Evolutionary conservation across 2,888 invertebrate genomes (phyloP).

Genomic region (Phyto melanocephala): DNA sequence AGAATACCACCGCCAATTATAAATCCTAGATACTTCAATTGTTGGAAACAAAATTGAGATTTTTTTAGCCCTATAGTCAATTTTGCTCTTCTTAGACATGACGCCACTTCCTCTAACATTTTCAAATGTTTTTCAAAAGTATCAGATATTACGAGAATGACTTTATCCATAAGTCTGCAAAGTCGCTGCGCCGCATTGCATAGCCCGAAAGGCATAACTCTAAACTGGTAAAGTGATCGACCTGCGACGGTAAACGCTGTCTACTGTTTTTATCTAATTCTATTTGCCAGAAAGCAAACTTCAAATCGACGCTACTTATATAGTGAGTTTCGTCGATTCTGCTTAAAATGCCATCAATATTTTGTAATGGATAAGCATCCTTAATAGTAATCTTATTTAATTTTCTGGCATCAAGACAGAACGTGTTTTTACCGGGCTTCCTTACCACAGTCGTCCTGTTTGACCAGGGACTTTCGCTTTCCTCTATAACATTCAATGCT

Average conservation of each 20-base stretch:
- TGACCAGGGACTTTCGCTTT: slow-evolving; percentile 69
- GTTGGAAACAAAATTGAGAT: slow-evolving; percentile 49
- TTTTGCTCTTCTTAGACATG: neutral
- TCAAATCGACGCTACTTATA: slow-evolving; percentile 37
- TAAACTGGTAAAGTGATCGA: slow-evolving; percentile 18
- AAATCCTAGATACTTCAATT: slow-evolving; percentile 40
- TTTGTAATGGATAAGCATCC: slow-evolving; percentile 20
- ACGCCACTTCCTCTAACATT: neutral
- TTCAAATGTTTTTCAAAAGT: slow-evolving; percentile 34
- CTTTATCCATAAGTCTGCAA: slow-evolving; percentile 66
- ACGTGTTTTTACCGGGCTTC: slow-evolving; percentile 67
- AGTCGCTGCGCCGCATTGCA: slow-evolving; percentile 51
- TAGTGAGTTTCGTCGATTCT: slow-evolving; percentile 23
- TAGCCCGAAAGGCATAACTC: slow-evolving; percentile 28
- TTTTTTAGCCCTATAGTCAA: slow-evolving; percentile 49
- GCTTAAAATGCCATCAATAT: slow-evolving; percentile 33
- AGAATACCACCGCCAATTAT: slow-evolving; percentile 38
- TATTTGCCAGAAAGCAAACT: slow-evolving; percentile 42
- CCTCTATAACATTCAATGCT: slow-evolving; percentile 68
- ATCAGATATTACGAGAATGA: slow-evolving; percentile 52
- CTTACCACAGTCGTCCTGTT: slow-evolving; percentile 68
- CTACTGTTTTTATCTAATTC: slow-evolving; percentile 32
- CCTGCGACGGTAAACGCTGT: slow-evolving; percentile 45
- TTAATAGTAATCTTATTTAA: slow-evolving; percentile 66
- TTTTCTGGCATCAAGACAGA: slow-evolving; percentile 69